A percentile compares a stretch with the other conserved stretches of the same genome.
phyloP scores from a whole-genome alignment of 1,140 invertebrate species.

The Drosophila pandora region DNA sequence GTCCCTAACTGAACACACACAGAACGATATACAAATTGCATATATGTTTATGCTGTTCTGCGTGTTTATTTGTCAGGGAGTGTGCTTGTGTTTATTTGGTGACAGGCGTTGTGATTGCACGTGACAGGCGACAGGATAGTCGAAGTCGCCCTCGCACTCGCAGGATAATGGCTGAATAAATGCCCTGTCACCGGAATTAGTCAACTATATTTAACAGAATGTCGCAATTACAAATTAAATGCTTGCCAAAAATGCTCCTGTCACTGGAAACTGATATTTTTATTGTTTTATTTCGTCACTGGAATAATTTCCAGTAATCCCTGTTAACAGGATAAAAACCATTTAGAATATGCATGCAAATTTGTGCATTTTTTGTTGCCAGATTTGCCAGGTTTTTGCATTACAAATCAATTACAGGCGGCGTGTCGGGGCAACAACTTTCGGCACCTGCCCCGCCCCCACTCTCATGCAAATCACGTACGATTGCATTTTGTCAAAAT shows the following conservation, averaged over 20 bases:
- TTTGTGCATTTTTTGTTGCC: constrained; percentile 26
- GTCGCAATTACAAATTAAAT: not conserved
- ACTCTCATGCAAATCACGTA: constrained; percentile 73
- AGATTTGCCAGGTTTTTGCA: constrained; percentile 57
- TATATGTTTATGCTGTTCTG: constrained; percentile 1
- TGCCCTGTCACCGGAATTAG: constrained; percentile 26
- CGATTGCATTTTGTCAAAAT: constrained; percentile 79
- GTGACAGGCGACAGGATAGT: constrained; percentile 47
- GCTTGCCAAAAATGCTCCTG: not conserved
- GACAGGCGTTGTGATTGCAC: constrained; percentile 41
- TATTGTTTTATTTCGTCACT: not conserved
- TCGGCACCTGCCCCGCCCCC: not conserved
- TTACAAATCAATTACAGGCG: constrained; percentile 77
- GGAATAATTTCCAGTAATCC: not conserved
- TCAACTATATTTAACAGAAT: not conserved
- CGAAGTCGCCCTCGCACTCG: not conserved
- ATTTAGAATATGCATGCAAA: constrained; percentile 32
- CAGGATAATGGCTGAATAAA: constrained; percentile 17
- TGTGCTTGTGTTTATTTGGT: constrained; percentile 12
- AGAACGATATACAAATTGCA: not conserved
- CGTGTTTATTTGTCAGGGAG: constrained; percentile 30
- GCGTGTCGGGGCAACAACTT: constrained; percentile 17
- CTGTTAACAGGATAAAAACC: constrained; percentile 6
- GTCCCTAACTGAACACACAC: constrained; percentile 16
- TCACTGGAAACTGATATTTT: not conserved